These are phyloP conservation scores for Tetheella fluctuosa DNA, from an alignment of 2,888 invertebrate genomes.

Conservation along the genomic window DNA sequence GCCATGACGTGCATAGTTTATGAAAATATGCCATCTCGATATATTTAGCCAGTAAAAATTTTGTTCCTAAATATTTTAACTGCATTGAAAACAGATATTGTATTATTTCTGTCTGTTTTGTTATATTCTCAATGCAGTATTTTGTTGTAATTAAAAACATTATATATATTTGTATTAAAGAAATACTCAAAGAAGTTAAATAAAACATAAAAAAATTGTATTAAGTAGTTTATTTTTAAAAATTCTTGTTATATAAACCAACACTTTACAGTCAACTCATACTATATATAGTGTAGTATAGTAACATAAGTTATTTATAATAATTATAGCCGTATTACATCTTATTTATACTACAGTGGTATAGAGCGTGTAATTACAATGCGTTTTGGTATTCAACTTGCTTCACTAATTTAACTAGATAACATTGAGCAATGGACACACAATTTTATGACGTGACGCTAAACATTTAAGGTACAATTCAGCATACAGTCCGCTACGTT, in stretches of 20 bases:
- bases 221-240: constrained; percentile 83
- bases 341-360: constrained; percentile 5
- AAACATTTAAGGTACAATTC: constrained; percentile 12
- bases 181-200: background rate
- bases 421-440: constrained; percentile 70
- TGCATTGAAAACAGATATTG: too few species aligned
- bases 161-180: too few species aligned
- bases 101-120: too few species aligned
- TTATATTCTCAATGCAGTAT: too few species aligned
- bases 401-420: constrained; percentile 67
- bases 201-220: constrained; percentile 63
- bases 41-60: too few species aligned
- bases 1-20: too few species aligned
- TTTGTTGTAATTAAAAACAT: too few species aligned
- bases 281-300: constrained; percentile 35
- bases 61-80: too few species aligned
- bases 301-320: constrained; percentile 43
- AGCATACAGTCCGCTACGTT: constrained; percentile 18
- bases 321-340: constrained; percentile 32
- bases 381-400: constrained; percentile 66
- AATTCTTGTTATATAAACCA: constrained; percentile 84
- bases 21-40: too few species aligned
- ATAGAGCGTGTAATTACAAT: constrained; percentile 44
- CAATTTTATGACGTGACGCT: constrained; percentile 24
- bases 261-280: constrained; percentile 77